phyloP scores from a whole-genome alignment of 2,888 invertebrate species.

The Volucella inanis region DNA sequence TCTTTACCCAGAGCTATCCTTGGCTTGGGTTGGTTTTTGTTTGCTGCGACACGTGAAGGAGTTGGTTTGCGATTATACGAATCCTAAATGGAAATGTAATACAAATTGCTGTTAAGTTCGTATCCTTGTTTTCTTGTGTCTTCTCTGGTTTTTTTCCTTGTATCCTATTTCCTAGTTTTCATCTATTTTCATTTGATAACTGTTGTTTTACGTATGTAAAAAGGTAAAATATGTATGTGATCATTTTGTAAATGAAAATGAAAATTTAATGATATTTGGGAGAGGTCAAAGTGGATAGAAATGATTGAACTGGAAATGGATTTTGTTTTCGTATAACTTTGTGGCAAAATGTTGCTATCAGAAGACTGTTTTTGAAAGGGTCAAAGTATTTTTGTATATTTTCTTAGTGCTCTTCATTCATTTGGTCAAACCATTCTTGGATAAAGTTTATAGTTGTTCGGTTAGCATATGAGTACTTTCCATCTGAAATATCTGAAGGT shows the following conservation, averaged over 20 bases:
- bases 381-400: too few relatives aligned
- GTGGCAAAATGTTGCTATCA: too few relatives aligned
- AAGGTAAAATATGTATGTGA: neutral
- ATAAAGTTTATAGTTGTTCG: too few relatives aligned
- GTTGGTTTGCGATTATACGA: slow-evolving; percentile 16
- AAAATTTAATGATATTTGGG: slow-evolving; percentile 2
- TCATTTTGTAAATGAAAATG: slow-evolving; percentile 5
- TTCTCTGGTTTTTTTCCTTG: neutral
- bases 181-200: slow-evolving; percentile 32
- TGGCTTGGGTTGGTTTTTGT: neutral
- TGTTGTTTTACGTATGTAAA: neutral
- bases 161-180: slow-evolving; percentile 18
- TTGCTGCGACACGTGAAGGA: neutral
- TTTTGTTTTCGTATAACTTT: too few relatives aligned
- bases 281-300: neutral
- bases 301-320: too few relatives aligned
- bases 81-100: slow-evolving; percentile 42
- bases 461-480: too few relatives aligned
- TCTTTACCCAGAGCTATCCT: neutral
- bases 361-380: too few relatives aligned
- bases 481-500: too few relatives aligned
- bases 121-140: neutral
- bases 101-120: slow-evolving; percentile 20
- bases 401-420: too few relatives aligned
- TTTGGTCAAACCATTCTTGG: too few relatives aligned